Evolutionary conservation across 92 coral and sea anemone species (phyloP).

Genomic region (Actinostola sp.): DNA sequence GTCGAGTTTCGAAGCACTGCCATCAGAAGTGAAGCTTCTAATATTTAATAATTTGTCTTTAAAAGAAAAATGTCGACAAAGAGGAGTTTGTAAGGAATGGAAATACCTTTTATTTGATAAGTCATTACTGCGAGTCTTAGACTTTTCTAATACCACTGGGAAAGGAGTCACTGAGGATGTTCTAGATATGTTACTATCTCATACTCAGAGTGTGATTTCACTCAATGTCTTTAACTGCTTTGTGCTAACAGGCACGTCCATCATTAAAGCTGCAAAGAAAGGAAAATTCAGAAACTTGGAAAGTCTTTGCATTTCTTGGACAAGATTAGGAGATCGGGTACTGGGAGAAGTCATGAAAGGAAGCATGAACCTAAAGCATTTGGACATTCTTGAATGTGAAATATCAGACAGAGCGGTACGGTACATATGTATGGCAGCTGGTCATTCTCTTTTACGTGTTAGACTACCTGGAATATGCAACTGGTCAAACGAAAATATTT

Average conservation of each 20-base stretch:
- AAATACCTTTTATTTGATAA: not conserved
- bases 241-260: slow-evolving; percentile 12
- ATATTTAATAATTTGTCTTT: not conserved
- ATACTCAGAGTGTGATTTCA: not conserved
- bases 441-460: not conserved
- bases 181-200: slow-evolving; percentile 1
- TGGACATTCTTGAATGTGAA: no score
- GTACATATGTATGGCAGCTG: slow-evolving; percentile 1
- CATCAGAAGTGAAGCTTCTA: not conserved
- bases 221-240: slow-evolving; percentile 12
- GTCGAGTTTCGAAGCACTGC: slow-evolving; percentile 1
- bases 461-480: not conserved
- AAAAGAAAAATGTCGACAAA: no score
- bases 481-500: not conserved
- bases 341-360: no score
- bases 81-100: slow-evolving; percentile 7
- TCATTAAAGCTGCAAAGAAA: not conserved
- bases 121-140: slow-evolving; percentile 5
- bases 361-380: no score
- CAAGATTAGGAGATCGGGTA: not conserved
- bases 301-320: slow-evolving; percentile 6
- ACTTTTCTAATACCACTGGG: not conserved
- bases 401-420: no score
- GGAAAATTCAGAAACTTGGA: slow-evolving; percentile 2
- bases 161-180: not conserved